A percentile compares a stretch with the other conserved stretches of the same genome.
Conservation (phyloP, 2,113 vertebrate genomes). For the Pterocles gutturalis region DNA sequence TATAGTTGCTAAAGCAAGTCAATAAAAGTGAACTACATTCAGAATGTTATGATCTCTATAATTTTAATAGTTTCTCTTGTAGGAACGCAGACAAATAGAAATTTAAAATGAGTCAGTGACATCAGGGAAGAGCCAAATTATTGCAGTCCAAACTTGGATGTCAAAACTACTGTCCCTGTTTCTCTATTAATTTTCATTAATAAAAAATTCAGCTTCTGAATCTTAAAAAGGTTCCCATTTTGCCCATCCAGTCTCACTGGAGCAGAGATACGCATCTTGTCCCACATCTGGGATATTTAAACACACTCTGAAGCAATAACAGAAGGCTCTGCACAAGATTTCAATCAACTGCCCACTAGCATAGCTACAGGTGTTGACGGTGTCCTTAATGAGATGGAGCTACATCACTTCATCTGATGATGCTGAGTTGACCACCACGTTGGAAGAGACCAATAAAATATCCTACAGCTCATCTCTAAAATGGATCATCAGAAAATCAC, state of each 20-base stretch:
- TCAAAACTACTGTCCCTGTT: background rate
- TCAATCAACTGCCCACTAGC: background rate
- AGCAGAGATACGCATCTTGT: background rate
- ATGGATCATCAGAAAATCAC: background rate
- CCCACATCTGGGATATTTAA: background rate
- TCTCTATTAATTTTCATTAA: background rate
- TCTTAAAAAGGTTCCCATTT: background rate
- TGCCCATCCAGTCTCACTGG: background rate
- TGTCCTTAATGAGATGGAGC: background rate
- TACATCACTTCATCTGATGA: background rate
- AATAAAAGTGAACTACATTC: background rate
- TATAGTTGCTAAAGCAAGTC: background rate
- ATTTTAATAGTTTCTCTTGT: background rate
- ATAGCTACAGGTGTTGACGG: background rate
- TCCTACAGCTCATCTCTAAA: background rate
- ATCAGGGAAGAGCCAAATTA: background rate
- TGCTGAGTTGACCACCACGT: background rate
- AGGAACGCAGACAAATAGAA: background rate
- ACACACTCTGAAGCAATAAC: background rate
- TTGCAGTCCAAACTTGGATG: background rate
- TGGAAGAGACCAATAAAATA: background rate
- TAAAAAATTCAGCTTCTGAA: background rate
- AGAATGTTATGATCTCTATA: background rate
- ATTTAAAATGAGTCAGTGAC: background rate
- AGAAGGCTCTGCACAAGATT: background rate